These are phyloP conservation scores for Graptemys geographica DNA, from an alignment of 2,797 vertebrate species.

Conservation along the genomic window DNA sequence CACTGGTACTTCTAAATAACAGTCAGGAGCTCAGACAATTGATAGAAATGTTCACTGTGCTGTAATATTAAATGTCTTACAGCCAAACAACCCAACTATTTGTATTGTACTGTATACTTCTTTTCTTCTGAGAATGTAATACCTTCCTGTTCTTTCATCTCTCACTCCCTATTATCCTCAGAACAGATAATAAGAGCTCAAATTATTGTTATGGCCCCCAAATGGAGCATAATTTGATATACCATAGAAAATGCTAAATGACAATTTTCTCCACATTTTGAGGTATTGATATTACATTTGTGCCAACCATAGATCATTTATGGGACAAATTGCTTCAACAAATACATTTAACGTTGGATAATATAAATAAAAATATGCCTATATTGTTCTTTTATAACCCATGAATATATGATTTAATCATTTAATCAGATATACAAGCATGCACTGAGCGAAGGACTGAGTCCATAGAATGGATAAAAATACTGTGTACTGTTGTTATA, in stretches of 20 bases:
- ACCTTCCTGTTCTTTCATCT: background rate
- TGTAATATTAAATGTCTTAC: background rate
- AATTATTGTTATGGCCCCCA: constrained; percentile 26
- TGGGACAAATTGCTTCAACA: constrained; percentile 43
- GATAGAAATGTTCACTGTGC: background rate
- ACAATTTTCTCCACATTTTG: constrained; percentile 1
- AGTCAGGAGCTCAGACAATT: background rate
- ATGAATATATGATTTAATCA: background rate
- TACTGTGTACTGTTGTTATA: background rate
- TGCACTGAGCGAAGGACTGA: background rate
- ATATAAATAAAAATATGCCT: constrained; percentile 4
- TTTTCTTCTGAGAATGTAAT: background rate
- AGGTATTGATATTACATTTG: constrained; percentile 9
- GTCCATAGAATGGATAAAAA: background rate
- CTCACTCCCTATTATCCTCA: constrained; percentile 2
- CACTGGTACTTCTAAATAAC: background rate
- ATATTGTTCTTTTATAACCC: background rate
- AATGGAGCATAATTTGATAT: constrained; percentile 4
- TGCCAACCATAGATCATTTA: background rate
- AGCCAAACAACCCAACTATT: background rate
- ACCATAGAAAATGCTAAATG: constrained; percentile 8
- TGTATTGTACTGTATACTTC: background rate
- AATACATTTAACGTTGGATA: background rate
- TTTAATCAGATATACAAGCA: background rate
- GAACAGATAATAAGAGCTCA: constrained; percentile 19